A percentile compares a stretch with the other conserved stretches of the same genome.
These are phyloP conservation scores for Camptogramma bilineatum DNA, from an alignment of 2,888 invertebrate genomes.

Conservation along the genomic window DNA sequence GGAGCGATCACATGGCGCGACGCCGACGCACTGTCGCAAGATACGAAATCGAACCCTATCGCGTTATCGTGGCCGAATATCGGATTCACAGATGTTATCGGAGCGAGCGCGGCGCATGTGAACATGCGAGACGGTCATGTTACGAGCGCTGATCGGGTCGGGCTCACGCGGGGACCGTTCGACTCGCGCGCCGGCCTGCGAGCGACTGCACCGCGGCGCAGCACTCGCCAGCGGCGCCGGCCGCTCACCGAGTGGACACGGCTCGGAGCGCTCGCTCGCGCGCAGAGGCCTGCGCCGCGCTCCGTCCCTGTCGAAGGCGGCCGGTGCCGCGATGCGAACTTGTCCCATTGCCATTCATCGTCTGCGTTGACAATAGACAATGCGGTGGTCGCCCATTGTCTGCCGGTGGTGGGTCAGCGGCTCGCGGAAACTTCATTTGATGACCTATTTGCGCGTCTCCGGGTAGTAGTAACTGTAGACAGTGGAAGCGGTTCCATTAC, in stretches of 20 bases:
- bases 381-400: constrained; percentile 71
- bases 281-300: constrained; percentile 45
- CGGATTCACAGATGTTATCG: constrained; percentile 81
- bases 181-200: constrained; percentile 73
- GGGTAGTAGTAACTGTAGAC: constrained; percentile 60
- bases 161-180: constrained; percentile 55
- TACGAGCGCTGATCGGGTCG: constrained; percentile 47
- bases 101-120: constrained; percentile 65
- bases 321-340: constrained; percentile 67
- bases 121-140: constrained; percentile 73
- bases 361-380: constrained; percentile 73
- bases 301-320: constrained; percentile 60
- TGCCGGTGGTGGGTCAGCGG: constrained; percentile 57
- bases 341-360: constrained; percentile 82
- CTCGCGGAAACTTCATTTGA: constrained; percentile 65
- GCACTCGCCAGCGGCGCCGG: constrained; percentile 77
- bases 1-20: constrained; percentile 76
- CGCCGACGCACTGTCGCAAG: constrained; percentile 61
- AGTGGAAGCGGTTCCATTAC: constrained; percentile 53
- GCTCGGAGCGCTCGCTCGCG: constrained; percentile 51
- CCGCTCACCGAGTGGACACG: constrained; percentile 73
- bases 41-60: constrained; percentile 72
- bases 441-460: constrained; percentile 62
- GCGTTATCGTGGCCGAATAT: constrained; percentile 76
- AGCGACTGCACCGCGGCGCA: constrained; percentile 69